Percentiles rank a stretch among this genome's conserved stretches.
These are phyloP conservation scores for Venturia canescens DNA, from an alignment of 1,140 invertebrate genomes.

Conservation along the genomic window DNA sequence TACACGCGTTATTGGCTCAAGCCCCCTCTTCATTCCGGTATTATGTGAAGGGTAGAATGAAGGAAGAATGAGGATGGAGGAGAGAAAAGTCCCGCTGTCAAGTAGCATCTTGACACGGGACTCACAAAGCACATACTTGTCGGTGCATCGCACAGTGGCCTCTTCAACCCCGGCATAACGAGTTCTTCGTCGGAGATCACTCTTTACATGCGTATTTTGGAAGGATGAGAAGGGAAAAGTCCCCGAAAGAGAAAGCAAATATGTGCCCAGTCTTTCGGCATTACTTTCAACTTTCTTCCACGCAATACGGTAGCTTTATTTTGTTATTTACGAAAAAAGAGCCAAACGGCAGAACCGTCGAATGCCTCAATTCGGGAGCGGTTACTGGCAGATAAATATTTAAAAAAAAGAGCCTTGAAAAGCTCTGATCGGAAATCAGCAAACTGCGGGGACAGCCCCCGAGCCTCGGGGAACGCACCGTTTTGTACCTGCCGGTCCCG, in stretches of 20 bases:
- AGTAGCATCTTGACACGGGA: conserved; percentile 71
- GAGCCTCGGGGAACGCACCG: background rate
- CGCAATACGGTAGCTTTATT: background rate
- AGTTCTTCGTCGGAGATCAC: background rate
- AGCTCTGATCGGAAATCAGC: background rate
- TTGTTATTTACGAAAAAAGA: background rate
- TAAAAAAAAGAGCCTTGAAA: background rate
- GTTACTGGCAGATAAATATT: background rate
- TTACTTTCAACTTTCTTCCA: background rate
- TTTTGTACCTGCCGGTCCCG: conserved; percentile 3
- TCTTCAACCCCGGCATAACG: background rate
- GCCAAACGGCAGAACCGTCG: background rate
- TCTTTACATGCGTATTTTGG: background rate
- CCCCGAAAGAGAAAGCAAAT: conserved; percentile 5
- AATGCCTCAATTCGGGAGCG: background rate
- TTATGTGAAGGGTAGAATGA: background rate
- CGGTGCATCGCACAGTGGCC: background rate
- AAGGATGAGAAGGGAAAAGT: background rate
- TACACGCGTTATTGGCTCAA: conserved; percentile 20
- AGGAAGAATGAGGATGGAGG: background rate
- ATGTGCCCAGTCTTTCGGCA: background rate
- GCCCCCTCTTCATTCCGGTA: conserved; percentile 14
- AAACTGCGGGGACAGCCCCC: background rate
- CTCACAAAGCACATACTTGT: conserved; percentile 59
- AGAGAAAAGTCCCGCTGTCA: conserved; percentile 57